Base-by-base conservation (phyloP, 2,888 invertebrate genomes). In the Trichogramma dendrolimi region DNA sequence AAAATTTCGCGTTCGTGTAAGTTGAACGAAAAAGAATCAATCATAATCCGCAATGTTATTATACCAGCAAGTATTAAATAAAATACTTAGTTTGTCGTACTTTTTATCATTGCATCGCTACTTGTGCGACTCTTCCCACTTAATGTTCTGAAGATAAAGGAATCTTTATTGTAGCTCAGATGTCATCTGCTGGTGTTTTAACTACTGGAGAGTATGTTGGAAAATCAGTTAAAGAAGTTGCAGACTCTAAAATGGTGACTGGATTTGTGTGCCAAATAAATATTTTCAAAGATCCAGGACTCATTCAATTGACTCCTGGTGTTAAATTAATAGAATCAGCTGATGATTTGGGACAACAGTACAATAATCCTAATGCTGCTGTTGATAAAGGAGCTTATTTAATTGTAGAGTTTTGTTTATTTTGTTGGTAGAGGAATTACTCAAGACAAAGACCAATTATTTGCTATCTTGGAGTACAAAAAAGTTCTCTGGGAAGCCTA, bases 251-350 rank as follows among this genome's bases (percentile, higher is more conserved):
- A 68, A 81, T 94, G 68, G 87, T 97, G 0, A 85, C 89, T 49
- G 98, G 98, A 1, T 87, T 96, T 78, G 96, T 99, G 14, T 90
- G 92, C 67, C 97, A 97, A 76, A 87, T 86, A 44, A 83, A 87
- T 55, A 81, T 87, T 11, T 86, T 89, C 47, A 83, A 86, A 40
- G 83, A 88, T 68, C 89, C 91, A 0, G 88, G 88, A 4, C 81
- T 92, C n/a, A 83, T 98, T 49, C 95, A 97, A 75, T 82, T 98
- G 68, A 97, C 96, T 4, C 97, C 98, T 7, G 97, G 97, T 44
- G 94, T 97, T 0, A 89, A 91, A 73, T 80, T 95, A 8, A 82
- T 83, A 4, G 82, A 83, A 63, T 82, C 85, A 10, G 82, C 82
- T 7, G 98, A 98, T 80, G 80, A 81, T 43, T 81, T 95, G 58